A percentile compares a stretch with the other conserved stretches of the same genome.
Evolutionary conservation across 2,888 invertebrate genomes (phyloP).

Genomic region (Sacculina carcini): DNA sequence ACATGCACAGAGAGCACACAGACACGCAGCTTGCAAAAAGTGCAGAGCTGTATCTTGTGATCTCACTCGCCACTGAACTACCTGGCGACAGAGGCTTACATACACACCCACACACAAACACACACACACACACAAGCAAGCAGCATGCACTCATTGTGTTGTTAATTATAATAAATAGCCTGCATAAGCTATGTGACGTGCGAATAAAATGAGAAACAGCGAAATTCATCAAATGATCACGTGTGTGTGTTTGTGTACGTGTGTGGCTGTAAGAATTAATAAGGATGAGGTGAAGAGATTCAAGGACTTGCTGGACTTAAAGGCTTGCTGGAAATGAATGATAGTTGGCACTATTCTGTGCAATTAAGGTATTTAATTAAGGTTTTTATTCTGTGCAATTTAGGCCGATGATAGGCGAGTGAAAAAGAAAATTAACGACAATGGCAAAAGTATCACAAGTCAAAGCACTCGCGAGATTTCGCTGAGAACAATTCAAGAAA

Average conservation of each 20-base stretch:
- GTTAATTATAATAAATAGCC: too few species aligned
- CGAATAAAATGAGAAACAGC: too few species aligned
- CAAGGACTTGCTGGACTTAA: too few species aligned
- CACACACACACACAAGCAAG: neutral
- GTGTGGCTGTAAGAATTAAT: neutral
- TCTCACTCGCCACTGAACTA: neutral
- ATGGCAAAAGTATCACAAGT: neutral
- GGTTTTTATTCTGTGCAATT: neutral
- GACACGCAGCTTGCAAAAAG: too few species aligned
- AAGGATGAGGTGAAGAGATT: neutral
- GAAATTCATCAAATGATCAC: neutral
- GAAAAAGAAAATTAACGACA: neutral
- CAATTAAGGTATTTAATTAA: neutral
- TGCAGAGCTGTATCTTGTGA: too few species aligned
- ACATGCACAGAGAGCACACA: too few species aligned
- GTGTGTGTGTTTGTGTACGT: neutral
- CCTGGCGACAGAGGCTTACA: neutral
- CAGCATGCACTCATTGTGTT: too few species aligned
- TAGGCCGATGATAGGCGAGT: neutral
- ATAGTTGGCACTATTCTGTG: neutral
- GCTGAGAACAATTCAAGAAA: neutral
- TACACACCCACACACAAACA: neutral
- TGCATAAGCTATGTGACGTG: too few species aligned
- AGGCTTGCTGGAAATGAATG: too few species aligned
- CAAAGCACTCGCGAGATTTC: neutral